These are phyloP conservation scores for Gymnoscopelus braueri DNA, from an alignment of 2,797 vertebrate genomes.

Conservation along the genomic window DNA sequence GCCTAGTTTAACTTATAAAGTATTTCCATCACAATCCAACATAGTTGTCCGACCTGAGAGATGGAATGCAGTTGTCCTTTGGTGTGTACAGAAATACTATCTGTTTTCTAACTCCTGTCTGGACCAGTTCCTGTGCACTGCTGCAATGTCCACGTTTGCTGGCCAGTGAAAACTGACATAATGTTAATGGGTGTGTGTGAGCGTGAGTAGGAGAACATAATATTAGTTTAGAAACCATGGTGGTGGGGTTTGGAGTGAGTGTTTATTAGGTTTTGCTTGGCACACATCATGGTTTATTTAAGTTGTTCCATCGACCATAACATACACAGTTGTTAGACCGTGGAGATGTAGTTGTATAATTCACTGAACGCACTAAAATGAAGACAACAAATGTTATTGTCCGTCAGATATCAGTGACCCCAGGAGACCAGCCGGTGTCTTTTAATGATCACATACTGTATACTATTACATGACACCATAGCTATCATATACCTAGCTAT, in stretches of 20 bases:
- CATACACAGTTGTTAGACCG: constrained; percentile 57
- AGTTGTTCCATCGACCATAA: constrained; percentile 72
- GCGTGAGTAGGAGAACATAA: constrained; percentile 68
- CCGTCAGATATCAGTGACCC: constrained; percentile 46
- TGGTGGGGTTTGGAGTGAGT: constrained; percentile 64
- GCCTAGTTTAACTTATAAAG: constrained; percentile 45
- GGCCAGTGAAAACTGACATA: constrained; percentile 66
- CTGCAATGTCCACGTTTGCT: constrained; percentile 56
- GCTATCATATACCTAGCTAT: constrained; percentile 10
- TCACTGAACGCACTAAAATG: constrained; percentile 47
- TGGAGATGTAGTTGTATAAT: constrained; percentile 55
- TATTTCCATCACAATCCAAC: constrained; percentile 27
- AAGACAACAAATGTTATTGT: constrained; percentile 50
- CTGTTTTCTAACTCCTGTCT: constrained; percentile 65
- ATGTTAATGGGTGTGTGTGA: constrained; percentile 55
- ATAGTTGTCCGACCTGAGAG: constrained; percentile 28
- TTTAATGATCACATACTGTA: constrained; percentile 22
- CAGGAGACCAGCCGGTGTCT: constrained; percentile 34
- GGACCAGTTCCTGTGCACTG: constrained; percentile 62
- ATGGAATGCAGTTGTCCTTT: constrained; percentile 55
- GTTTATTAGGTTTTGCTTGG: constrained; percentile 79
- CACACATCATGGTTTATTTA: constrained; percentile 72
- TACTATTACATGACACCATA: constrained; percentile 1
- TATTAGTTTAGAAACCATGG: constrained; percentile 72
- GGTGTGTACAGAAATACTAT: constrained; percentile 63